Evolutionary conservation across 2,888 invertebrate genomes (phyloP).

Genomic region (Spilosoma lubricipeda): DNA sequence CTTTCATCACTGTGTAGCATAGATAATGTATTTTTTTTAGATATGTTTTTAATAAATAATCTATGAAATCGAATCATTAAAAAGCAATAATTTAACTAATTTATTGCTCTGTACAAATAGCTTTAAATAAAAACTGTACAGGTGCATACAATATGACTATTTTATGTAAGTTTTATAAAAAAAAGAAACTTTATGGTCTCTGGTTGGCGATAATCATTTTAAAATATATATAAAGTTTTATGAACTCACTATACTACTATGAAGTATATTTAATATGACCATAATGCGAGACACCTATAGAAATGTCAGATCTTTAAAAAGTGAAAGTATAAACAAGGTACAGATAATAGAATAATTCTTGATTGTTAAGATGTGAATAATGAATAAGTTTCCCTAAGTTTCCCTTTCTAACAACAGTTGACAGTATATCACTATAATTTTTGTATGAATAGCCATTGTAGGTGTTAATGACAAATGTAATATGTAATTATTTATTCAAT

Average conservation of each 20-base stretch:
- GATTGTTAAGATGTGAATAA: conserved; percentile 1
- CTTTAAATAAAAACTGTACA: neutral
- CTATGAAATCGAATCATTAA: neutral
- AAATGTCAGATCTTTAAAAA: neutral
- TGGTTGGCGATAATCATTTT: neutral
- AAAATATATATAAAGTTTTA: neutral
- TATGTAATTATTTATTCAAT: neutral
- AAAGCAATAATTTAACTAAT: neutral
- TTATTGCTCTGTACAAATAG: neutral
- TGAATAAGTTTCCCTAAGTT: neutral
- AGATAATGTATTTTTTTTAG: neutral
- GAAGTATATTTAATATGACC: too few relatives aligned
- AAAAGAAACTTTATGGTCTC: neutral
- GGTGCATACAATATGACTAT: neutral
- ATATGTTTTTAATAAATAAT: neutral
- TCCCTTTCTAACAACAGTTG: too few relatives aligned
- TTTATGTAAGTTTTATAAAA: neutral
- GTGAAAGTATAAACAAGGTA: neutral
- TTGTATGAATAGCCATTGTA: neutral
- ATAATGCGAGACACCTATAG: neutral
- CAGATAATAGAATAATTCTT: neutral
- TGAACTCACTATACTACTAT: too few relatives aligned
- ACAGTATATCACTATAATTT: neutral
- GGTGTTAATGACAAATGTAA: neutral
- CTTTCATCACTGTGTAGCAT: neutral